A percentile compares a stretch with the other conserved stretches of the same genome.
Conservation (phyloP, 92 coral and sea anemone genomes). For the Galaxea fascicularis region DNA sequence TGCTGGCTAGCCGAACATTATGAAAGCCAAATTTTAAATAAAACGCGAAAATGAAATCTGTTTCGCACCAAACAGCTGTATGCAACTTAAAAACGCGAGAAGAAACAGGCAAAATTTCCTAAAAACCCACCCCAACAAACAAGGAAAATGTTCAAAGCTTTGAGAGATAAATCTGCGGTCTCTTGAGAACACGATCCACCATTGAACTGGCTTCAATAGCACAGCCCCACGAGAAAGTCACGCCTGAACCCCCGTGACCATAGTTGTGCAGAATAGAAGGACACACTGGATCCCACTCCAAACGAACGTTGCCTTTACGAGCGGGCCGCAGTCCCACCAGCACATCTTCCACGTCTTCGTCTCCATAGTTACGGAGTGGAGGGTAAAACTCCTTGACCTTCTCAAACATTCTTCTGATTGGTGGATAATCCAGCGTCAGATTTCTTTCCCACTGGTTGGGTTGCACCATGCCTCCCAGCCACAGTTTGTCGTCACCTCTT, state of each 20-base stretch:
- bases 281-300: constrained; percentile 64
- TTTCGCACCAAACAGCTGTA: no score
- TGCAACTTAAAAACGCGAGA: no score
- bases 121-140: no score
- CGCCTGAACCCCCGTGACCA: constrained; percentile 67
- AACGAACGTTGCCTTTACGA: constrained; percentile 51
- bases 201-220: constrained; percentile 55
- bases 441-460: constrained; percentile 54
- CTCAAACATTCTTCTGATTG: constrained; percentile 54
- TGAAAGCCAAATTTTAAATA: no score
- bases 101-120: no score
- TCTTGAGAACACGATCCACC: constrained; percentile 50
- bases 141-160: constrained; percentile 9
- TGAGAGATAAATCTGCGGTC: constrained; percentile 32
- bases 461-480: constrained; percentile 55
- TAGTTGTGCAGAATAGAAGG: constrained; percentile 68
- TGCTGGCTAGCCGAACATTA: no score
- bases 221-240: constrained; percentile 77
- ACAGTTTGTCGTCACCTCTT: constrained; percentile 51
- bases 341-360: constrained; percentile 48
- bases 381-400: constrained; percentile 53
- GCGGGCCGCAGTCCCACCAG: constrained; percentile 54
- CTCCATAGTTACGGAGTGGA: constrained; percentile 50
- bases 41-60: no score
- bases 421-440: constrained; percentile 43